phyloP scores from a whole-genome alignment of 2,888 invertebrate species.

The Entomobrya proxima region DNA sequence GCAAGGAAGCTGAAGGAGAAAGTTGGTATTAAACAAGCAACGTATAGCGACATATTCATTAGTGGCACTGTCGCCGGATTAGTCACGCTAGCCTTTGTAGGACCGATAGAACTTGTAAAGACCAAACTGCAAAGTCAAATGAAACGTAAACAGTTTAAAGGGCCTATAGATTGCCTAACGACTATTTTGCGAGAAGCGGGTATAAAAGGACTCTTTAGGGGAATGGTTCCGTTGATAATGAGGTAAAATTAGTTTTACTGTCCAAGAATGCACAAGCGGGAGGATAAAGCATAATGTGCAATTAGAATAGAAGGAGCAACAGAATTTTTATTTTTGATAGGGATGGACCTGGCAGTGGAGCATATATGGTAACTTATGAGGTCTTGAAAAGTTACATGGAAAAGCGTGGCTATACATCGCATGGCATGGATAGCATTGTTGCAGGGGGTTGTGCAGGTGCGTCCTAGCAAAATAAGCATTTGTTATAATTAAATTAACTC shows the following conservation, averaged over 20 bases:
- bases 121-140: slow-evolving; percentile 81
- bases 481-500: too few relatives aligned
- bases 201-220: slow-evolving; percentile 80
- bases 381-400: background rate
- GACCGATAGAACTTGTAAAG: slow-evolving; percentile 85
- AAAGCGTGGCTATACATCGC: background rate
- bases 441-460: slow-evolving; percentile 80
- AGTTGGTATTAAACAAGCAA: background rate
- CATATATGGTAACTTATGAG: slow-evolving; percentile 22
- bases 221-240: slow-evolving; percentile 74
- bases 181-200: slow-evolving; percentile 80
- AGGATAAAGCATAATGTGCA: background rate
- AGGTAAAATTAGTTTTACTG: background rate
- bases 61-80: slow-evolving; percentile 82
- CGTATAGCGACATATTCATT: slow-evolving; percentile 78
- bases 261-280: background rate
- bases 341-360: slow-evolving; percentile 31
- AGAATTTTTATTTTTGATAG: background rate
- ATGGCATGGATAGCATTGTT: slow-evolving; percentile 72
- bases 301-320: background rate
- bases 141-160: slow-evolving; percentile 77
- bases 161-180: slow-evolving; percentile 79
- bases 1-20: slow-evolving; percentile 71
- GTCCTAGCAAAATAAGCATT: background rate
- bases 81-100: slow-evolving; percentile 80